Base-by-base conservation (phyloP, 2,113 vertebrate genomes). In the Lontra canadensis region DNA sequence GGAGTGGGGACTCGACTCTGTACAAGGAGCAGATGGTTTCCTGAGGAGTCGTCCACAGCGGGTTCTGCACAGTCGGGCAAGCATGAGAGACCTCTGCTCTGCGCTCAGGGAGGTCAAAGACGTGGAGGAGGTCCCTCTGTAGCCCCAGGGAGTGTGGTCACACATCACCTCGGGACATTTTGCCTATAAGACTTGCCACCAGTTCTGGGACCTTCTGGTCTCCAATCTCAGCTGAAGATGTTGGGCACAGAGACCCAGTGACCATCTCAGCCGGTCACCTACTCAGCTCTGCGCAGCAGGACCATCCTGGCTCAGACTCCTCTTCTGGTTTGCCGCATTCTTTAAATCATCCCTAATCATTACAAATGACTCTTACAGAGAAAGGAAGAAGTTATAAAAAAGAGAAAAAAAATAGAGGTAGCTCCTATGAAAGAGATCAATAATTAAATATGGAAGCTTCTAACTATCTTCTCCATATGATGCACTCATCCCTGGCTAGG, bases 281-380 rank as follows among this genome's bases (percentile, higher is more conserved):
- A 49, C 18, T 0, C 0, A 34, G 36, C 26, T 42, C 26, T 21
- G 18, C 59, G 21, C 29, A n/a, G 25, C 0, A 0, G 7, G 18
- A 17, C 63, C 18, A 18, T 21, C 44, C 69, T 23, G 12, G 34
- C 12, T 8, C 44, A 0, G 17, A 18, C 9, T 73, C 44, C 52
- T 74, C 74, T 76, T 61, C 87, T 76, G 55, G 20, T 76, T 34
- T 89, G 39, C 13, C 18, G 31, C 26, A 14, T 83, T 36, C 67
- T 61, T n/a, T 80, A 57, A 61, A 59, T 55, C 14, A 10, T n/a
- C 39, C 55, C 36, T 59, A 20, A 93, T 26, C 15, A 13, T 86
- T 49, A 63, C 8, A 39, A 63, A 85, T 39, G 49, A 36, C 55
- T 63, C 23, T 39, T 49, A 74, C 39, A 59, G 29, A 73, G 18